phyloP scores from a whole-genome alignment of 2,888 invertebrate species.

The Dynastes maya region DNA sequence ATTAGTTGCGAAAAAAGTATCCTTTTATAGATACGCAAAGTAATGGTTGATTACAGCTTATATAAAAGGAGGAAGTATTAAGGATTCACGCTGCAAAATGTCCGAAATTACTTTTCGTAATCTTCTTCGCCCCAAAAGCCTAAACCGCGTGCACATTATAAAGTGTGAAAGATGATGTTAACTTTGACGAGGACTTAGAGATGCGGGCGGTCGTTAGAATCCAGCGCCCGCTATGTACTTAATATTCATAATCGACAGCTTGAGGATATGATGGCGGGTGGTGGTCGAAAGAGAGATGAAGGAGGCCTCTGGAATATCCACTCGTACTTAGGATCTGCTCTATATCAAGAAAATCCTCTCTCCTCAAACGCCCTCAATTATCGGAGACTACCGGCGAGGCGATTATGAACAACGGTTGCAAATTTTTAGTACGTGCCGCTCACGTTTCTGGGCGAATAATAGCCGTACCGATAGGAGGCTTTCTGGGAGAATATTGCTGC shows the following conservation, averaged over 20 bases:
- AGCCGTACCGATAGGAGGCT: not conserved
- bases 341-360: constrained; percentile 41
- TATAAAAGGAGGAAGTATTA: not conserved
- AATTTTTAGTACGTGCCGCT: constrained; percentile 42
- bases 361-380: constrained; percentile 20
- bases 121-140: constrained; percentile 7
- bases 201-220: constrained; percentile 35
- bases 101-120: constrained; percentile 16
- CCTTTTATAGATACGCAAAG: not conserved
- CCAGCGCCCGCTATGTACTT: constrained; percentile 41
- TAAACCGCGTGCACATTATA: constrained; percentile 13
- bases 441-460: constrained; percentile 15
- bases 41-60: not conserved
- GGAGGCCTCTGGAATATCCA: not conserved
- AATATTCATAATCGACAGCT: constrained; percentile 42
- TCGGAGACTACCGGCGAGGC: not conserved
- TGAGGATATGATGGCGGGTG: constrained; percentile 14
- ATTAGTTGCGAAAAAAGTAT: not conserved
- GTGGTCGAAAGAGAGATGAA: not conserved
- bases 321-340: not conserved
- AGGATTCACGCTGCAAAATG: not conserved
- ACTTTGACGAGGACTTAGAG: constrained; percentile 37
- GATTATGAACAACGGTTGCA: constrained; percentile 41
- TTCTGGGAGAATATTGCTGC: not conserved
- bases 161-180: constrained; percentile 40